These are phyloP conservation scores for Pterobdella sp. DNA, from an alignment of 2,888 invertebrate species.

Conservation along the genomic window DNA sequence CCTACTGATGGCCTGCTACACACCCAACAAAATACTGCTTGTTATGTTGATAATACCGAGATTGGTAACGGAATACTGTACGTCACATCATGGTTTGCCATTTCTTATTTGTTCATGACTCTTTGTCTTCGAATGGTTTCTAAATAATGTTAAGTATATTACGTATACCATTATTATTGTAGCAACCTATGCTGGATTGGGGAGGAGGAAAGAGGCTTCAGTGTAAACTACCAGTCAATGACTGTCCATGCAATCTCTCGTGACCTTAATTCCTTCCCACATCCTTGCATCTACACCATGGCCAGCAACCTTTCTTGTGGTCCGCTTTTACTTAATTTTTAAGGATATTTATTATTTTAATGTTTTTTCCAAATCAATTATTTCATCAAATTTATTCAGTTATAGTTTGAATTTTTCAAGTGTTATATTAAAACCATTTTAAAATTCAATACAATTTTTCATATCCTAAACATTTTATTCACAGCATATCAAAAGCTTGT, in stretches of 20 bases:
- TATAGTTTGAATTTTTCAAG: neutral
- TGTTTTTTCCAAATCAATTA: neutral
- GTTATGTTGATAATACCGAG: slow-evolving; percentile 16
- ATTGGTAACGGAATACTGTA: slow-evolving; percentile 18
- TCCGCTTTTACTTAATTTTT: neutral
- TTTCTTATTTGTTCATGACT: neutral
- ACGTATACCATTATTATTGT: neutral
- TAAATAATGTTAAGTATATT: neutral
- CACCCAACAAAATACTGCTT: slow-evolving; percentile 6
- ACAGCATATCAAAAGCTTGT: slow-evolving; percentile 14
- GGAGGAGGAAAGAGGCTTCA: slow-evolving; percentile 5
- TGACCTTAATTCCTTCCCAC: slow-evolving; percentile 23
- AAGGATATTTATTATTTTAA: neutral
- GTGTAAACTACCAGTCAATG: slow-evolving; percentile 19
- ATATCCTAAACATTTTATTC: neutral
- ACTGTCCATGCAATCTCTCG: slow-evolving; percentile 25
- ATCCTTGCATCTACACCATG: slow-evolving; percentile 26
- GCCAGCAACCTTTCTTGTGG: slow-evolving; percentile 26
- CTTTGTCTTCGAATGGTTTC: neutral
- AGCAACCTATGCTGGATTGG: slow-evolving; percentile 14
- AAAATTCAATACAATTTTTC: neutral
- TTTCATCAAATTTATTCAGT: neutral
- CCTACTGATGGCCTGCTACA: slow-evolving; percentile 11
- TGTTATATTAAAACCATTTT: neutral
- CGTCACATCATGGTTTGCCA: slow-evolving; percentile 18